Evolutionary conservation across 2,113 vertebrate species (phyloP), one percentile per base, ranked within the genome.

Genomic region (Lasiurus cinereus): DNA sequence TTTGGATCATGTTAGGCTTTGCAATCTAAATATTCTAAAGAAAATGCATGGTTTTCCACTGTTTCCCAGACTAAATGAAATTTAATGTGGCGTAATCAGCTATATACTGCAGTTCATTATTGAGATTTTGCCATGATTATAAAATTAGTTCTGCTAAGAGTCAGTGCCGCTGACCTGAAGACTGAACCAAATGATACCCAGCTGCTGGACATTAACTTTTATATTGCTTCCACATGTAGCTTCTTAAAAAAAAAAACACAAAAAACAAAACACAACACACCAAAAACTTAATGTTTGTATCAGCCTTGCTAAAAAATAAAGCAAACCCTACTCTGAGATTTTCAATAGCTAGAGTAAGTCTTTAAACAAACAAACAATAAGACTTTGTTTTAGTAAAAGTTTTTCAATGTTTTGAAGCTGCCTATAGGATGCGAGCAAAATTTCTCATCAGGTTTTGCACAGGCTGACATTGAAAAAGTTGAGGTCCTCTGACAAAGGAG

Each of bases 381-480:
- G 36, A 83, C 18, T 66, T 97, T 82, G 83, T 88, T 72, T 90
- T 64, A 97, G 93, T 56, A 62, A 88, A 64, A 54, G 66, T 97
- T 97, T 96, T 64, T 79, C 66, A 64, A 6, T 85, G 91, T 78
- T 85, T 67, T 93, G 64, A 98, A 98, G 98, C 98, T 98, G 97
- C 88, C 93, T 95, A 97, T 64, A 98, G 96, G 96, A 96, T 96
- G 98, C 96, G 98, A 98, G 97, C 96, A 95, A 97, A 98, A 98
- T 98, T 98, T 98, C 98, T 98, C 98, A 98, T 98, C 98, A 98
- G 98, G 97, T 96, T 98, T 98, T 98, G 97, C 97, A 94, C 92
- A 73, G 66, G 97, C 97, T 99, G 99, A 99, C 98, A 99, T 97
- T 98, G 99, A 99, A 98, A 98, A 99, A 98, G 98, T 98, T 98